phyloP scores from a whole-genome alignment of 1,140 invertebrate genomes.

The Drosophila tani region DNA sequence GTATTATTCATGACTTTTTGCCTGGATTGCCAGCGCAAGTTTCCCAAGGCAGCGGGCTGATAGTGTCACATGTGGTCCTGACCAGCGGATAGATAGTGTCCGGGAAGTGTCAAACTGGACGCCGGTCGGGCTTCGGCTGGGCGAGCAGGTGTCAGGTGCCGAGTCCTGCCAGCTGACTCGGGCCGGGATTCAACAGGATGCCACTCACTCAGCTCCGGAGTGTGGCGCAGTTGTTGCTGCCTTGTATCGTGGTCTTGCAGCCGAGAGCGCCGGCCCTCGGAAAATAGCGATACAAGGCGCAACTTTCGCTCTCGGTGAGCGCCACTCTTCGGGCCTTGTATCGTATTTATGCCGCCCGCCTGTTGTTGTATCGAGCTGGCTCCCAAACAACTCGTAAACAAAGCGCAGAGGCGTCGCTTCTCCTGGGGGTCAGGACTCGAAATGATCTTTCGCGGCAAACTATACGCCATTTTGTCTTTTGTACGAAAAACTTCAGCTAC shows the following conservation, averaged over 20 bases:
- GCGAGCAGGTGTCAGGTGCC: slow-evolving; percentile 65
- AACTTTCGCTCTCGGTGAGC: slow-evolving; percentile 71
- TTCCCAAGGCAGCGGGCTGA: slow-evolving; percentile 32
- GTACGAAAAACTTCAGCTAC: slow-evolving; percentile 9
- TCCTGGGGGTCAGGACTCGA: slow-evolving; percentile 15
- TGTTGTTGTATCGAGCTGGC: slow-evolving; percentile 60
- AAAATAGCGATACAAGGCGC: slow-evolving; percentile 72
- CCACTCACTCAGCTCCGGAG: slow-evolving; percentile 17
- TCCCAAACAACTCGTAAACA: slow-evolving; percentile 82
- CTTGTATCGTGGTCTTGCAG: slow-evolving; percentile 74
- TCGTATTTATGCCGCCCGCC: slow-evolving; percentile 57
- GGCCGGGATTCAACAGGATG: slow-evolving; percentile 67
- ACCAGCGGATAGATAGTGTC: slow-evolving; percentile 59
- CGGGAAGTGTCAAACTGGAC: slow-evolving; percentile 72
- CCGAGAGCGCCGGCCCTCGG: slow-evolving; percentile 57
- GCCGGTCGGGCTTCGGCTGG: slow-evolving; percentile 53
- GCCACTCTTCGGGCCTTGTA: slow-evolving; percentile 55
- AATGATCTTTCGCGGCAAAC: slow-evolving; percentile 12
- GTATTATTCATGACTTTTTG: slow-evolving; percentile 69
- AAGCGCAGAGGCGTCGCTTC: slow-evolving; percentile 67
- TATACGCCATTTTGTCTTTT: slow-evolving; percentile 69
- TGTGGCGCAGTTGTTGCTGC: slow-evolving; percentile 46
- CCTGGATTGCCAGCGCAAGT: slow-evolving; percentile 20
- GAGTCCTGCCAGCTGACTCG: slow-evolving; percentile 51
- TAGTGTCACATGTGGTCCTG: slow-evolving; percentile 66